Base-by-base conservation (phyloP, 2,888 invertebrate genomes). In the Notodonta ziczac region DNA sequence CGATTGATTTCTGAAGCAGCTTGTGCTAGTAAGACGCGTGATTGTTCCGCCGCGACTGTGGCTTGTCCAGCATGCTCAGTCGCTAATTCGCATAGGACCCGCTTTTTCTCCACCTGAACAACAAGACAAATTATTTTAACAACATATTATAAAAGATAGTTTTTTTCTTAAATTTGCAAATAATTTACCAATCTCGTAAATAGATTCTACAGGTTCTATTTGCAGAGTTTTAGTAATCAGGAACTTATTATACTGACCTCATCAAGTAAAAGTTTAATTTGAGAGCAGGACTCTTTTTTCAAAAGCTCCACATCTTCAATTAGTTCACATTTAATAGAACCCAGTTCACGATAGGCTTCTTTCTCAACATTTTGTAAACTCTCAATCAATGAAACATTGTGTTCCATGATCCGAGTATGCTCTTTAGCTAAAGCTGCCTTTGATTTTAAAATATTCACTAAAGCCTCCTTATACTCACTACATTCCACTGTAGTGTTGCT, bases 401-500 rank as follows among this genome's bases (percentile, higher is more conserved):
- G 93, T 64, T 93, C 93, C 91, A 93, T 93, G 53, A 93, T 93
- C 12, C 93, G 82, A 58, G 81, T 90, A 61, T 93, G 93, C 67
- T 93, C 93, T 63, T 91, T 91, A 8, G 90, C 89, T 56, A 93
- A 72, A 12, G 88, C 90, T 39, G 93, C 91, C 77, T 93, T 93
- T 0, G 93, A 93, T 70, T 93, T 91, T 6, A 93, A 69, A 65
- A 93, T 93, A 63, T 91, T 91, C 0, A 93, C 91, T 42, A 93
- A 76, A 54, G 93, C 93, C 60, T 93, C 93, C 62, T 93, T 93
- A 62, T 93, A 93, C 69, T 93, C 93, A 70, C 88, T 89, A 69
- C 92, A 91, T 80, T 93, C 93, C 62, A 88, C 72, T 6, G 87
- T 70, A 56, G 89, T 86, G 60, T 83, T 89, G 62, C 87, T 89